Evolutionary conservation across 1,140 invertebrate genomes (phyloP).

Genomic region (Papilio polyxenes): DNA sequence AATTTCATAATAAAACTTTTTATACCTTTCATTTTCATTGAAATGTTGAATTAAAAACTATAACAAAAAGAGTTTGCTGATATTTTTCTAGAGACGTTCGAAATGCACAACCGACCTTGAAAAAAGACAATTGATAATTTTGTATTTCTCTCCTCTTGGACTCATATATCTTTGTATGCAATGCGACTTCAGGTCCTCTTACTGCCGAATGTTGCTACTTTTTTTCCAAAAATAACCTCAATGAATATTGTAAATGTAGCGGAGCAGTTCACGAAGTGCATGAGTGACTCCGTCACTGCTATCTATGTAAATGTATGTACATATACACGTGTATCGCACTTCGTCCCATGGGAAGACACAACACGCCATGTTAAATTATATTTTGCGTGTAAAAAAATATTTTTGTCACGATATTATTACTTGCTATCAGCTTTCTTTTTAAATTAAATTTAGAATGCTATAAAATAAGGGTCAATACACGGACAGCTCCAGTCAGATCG

Average conservation of each 20-base stretch:
- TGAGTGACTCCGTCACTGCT: background rate
- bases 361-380: slow-evolving; percentile 18
- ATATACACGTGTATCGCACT: slow-evolving; percentile 17
- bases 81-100: too few species aligned
- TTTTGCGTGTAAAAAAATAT: slow-evolving; percentile 1
- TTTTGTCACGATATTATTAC: background rate
- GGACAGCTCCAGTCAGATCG: too few species aligned
- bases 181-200: too few species aligned
- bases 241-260: background rate
- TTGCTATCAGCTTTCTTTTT: slow-evolving; percentile 12
- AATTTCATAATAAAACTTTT: background rate
- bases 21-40: background rate
- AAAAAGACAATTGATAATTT: too few species aligned
- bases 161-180: too few species aligned
- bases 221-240: background rate
- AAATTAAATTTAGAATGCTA: background rate
- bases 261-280: background rate
- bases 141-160: too few species aligned
- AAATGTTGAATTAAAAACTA: background rate
- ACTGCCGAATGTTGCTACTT: too few species aligned
- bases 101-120: background rate
- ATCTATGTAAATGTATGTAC: slow-evolving; percentile 5
- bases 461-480: too few species aligned
- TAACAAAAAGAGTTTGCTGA: too few species aligned
- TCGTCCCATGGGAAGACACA: background rate